phyloP scores from a whole-genome alignment of 2,888 invertebrate genomes.

The Stictocephala bisonia region DNA sequence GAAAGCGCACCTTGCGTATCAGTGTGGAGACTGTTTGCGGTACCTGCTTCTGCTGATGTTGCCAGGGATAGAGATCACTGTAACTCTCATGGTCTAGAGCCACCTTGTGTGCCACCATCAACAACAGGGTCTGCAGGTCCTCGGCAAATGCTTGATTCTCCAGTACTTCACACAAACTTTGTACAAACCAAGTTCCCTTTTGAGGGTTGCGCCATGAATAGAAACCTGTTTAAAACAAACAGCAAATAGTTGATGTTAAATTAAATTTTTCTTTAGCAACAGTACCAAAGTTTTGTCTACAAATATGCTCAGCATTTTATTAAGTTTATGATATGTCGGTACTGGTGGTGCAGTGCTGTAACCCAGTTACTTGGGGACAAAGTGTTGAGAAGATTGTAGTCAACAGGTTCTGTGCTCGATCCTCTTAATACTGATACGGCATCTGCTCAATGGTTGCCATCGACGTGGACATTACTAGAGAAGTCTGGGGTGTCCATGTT shows the following conservation, averaged over 20 bases:
- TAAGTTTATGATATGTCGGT: too few relatives aligned
- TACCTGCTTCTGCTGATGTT: constrained; percentile 73
- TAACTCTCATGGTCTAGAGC: constrained; percentile 74
- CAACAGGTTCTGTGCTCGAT: too few relatives aligned
- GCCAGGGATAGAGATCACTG: constrained; percentile 62
- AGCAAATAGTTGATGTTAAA: not conserved
- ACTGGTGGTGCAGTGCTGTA: too few relatives aligned
- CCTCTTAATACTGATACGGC: too few relatives aligned
- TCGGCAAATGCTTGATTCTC: constrained; percentile 65
- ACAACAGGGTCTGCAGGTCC: constrained; percentile 74
- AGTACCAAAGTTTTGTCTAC: not conserved
- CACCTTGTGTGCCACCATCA: constrained; percentile 71
- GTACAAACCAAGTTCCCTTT: constrained; percentile 80
- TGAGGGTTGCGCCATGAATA: constrained; percentile 76
- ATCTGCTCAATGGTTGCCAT: too few relatives aligned
- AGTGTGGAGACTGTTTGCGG: constrained; percentile 76
- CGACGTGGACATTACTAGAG: too few relatives aligned
- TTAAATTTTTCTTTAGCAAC: not conserved
- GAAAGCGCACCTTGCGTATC: constrained; percentile 70
- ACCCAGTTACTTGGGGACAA: too few relatives aligned
- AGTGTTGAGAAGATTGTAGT: too few relatives aligned
- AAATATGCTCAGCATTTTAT: too few relatives aligned
- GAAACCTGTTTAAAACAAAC: constrained; percentile 66
- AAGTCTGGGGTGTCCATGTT: too few relatives aligned
- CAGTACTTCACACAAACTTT: constrained; percentile 72